Percentiles rank a stretch among this genome's conserved stretches.
phyloP scores from a whole-genome alignment of 2,888 invertebrate species.

The Himalopsyche kuldschensis region DNA sequence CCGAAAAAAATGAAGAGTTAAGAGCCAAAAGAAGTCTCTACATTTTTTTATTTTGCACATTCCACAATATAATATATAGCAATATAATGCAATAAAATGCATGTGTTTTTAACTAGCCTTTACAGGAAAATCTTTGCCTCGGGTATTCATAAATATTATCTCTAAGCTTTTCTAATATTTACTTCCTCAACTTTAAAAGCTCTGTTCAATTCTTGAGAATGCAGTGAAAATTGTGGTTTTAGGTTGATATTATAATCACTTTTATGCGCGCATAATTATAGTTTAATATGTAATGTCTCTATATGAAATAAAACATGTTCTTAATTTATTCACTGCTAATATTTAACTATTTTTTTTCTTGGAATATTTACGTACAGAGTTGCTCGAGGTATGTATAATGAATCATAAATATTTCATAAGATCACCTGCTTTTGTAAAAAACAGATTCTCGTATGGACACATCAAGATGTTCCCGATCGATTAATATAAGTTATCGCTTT shows the following conservation, averaged over 20 bases:
- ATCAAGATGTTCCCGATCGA: neutral
- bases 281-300: neutral
- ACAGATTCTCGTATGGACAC: neutral
- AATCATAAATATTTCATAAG: constrained; percentile 1
- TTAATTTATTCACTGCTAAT: neutral
- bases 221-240: too few species aligned
- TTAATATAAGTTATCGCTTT: constrained; percentile 10
- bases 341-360: neutral
- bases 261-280: neutral
- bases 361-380: neutral
- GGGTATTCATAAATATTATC: neutral
- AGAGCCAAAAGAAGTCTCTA: too few species aligned
- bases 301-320: neutral
- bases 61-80: too few species aligned
- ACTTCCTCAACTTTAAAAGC: too few species aligned
- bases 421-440: neutral
- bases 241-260: neutral
- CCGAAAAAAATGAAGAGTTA: too few species aligned
- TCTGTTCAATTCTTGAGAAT: too few species aligned
- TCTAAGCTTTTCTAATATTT: neutral
- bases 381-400: neutral
- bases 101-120: too few species aligned
- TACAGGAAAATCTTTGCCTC: too few species aligned
- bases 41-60: too few species aligned
- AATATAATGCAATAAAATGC: too few species aligned